Base-by-base conservation (phyloP, 2,888 invertebrate genomes). In the Drosophila anomalata region DNA sequence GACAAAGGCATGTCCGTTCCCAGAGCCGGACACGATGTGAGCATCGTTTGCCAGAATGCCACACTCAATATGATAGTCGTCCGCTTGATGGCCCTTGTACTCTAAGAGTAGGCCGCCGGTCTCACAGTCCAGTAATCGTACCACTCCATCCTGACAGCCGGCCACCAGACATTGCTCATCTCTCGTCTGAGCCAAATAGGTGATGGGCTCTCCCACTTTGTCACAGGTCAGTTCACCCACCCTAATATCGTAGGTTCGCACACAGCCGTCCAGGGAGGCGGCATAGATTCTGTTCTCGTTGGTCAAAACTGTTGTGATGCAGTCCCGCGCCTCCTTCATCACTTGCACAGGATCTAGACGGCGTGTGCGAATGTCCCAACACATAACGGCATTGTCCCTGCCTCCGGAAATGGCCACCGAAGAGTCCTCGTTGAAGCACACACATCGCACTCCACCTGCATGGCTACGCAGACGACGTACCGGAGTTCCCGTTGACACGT, bases 291-390 rank as follows among this genome's bases (percentile, higher is more conserved):
- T 97, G 92, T 97, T 95, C 90, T 97, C 96, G 1, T 96, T 96
- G 1, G 98, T 95, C 89, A 95, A 94, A 33, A 97, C 90, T 0
- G 95, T 94, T 0, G 96, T 96, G 73, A 97, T 95, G 75, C 97
- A 96, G 91, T 99, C 99, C 91, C 97, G 98, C 0, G 99, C 98
- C 78, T 99, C 98, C 91, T 96, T 95, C 89, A 99, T 92, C 26
- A 93, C 93, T 92, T 97, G 97, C 29, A 96, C 94, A 0, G 97
- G 96, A 62, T 95, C 95, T 53, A 94, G 92, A 55, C 93, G 94
- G 57, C 94, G 92, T 0, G 95, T 94, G 74, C 95, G 93, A 31
- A 94, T 92, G 91, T 99, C 99, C 98, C 98, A 99, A 79, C 96
- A 95, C 93, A 96, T 95, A 0, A 98, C 96, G 0, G 96, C 95